phyloP scores from a whole-genome alignment of 1,140 invertebrate genomes.

The Theocolax elegans region DNA sequence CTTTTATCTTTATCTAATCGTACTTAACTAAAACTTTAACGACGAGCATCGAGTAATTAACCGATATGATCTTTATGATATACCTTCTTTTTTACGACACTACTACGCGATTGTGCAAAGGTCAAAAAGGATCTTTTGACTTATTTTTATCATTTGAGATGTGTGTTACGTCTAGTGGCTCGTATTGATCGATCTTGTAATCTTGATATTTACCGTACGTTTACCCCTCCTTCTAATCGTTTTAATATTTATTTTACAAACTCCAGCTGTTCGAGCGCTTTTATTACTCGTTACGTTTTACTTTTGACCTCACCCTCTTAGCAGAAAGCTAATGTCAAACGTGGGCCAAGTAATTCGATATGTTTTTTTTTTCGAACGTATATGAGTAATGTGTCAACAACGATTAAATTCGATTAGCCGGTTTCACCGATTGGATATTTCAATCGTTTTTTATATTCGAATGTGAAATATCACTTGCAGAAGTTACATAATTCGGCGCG shows the following conservation, averaged over 20 bases:
- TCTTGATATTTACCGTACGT: no score
- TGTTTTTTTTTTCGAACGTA: no score
- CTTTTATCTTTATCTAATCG: no score
- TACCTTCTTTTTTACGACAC: not conserved
- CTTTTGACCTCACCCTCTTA: conserved; percentile 7
- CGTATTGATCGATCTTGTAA: no score
- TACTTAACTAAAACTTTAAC: no score
- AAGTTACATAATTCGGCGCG: conserved; percentile 21
- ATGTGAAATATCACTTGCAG: not conserved
- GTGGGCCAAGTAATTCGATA: not conserved
- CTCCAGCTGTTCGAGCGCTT: not conserved
- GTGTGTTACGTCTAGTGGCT: no score
- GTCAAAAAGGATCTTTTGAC: conserved; percentile 29
- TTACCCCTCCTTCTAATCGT: no score
- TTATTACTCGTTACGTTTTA: not conserved
- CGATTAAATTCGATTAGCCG: no score
- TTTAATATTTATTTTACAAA: conserved; percentile 1
- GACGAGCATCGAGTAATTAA: no score
- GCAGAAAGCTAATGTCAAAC: not conserved
- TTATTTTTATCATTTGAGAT: conserved; percentile 31
- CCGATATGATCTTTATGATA: not conserved
- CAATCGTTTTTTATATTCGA: not conserved
- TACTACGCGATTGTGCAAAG: conserved; percentile 25
- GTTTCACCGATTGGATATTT: no score
- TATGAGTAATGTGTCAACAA: no score